A percentile compares a stretch with the other conserved stretches of the same genome.
phyloP scores from a whole-genome alignment of 2,888 invertebrate species.

The Idaea biselata region DNA sequence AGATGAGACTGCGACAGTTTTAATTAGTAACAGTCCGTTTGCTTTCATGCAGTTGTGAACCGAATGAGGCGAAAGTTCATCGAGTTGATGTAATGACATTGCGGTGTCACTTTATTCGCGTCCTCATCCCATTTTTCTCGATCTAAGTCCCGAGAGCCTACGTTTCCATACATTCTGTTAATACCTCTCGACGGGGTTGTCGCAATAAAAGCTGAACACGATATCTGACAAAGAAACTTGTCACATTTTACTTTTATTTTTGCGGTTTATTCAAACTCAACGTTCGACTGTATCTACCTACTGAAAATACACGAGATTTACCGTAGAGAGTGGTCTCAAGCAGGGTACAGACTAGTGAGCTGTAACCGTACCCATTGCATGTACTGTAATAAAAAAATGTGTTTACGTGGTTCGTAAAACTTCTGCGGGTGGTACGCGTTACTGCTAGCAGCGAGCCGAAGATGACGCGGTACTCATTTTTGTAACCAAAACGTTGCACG shows the following conservation, averaged over 20 bases:
- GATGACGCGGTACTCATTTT: too few relatives aligned
- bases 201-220: slow-evolving; percentile 40
- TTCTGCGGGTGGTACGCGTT: too few relatives aligned
- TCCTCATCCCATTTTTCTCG: slow-evolving; percentile 16
- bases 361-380: too few relatives aligned
- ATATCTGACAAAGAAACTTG: slow-evolving; percentile 35
- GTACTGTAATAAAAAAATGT: too few relatives aligned
- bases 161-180: slow-evolving; percentile 24
- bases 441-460: too few relatives aligned
- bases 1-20: not conserved
- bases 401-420: too few relatives aligned
- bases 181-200: slow-evolving; percentile 31
- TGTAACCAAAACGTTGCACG: too few relatives aligned
- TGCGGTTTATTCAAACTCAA: slow-evolving; percentile 22
- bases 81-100: not conserved
- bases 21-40: not conserved
- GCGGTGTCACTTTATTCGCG: slow-evolving; percentile 8
- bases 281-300: not conserved
- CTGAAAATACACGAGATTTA: not conserved
- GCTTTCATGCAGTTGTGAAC: not conserved
- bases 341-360: too few relatives aligned
- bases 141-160: slow-evolving; percentile 17
- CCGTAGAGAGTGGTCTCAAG: not conserved
- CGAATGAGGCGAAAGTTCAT: not conserved
- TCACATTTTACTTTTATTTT: slow-evolving; percentile 25